phyloP scores from a whole-genome alignment of 1,140 invertebrate genomes.

The Hesperophylax magnus region DNA sequence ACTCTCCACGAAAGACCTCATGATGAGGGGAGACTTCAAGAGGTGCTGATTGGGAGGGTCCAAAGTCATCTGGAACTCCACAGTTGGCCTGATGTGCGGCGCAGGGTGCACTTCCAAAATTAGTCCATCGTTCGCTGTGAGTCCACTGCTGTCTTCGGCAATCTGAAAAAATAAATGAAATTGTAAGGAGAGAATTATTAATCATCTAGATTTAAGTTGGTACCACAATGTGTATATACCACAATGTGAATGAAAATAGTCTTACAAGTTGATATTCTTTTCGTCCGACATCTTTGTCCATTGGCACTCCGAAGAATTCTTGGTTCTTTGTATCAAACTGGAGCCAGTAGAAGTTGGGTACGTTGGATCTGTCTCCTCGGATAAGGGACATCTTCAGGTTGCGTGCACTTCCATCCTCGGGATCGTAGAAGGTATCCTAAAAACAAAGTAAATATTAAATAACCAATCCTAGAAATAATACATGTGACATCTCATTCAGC shows the following conservation, averaged over 20 bases:
- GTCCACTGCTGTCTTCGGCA: conserved; percentile 78
- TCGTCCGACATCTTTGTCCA: conserved; percentile 76
- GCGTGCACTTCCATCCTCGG: conserved; percentile 83
- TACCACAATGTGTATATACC: too few species aligned
- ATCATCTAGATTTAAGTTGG: too few species aligned
- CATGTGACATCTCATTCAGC: too few species aligned
- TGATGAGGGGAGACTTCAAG: conserved; percentile 76
- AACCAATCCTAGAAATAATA: too few species aligned
- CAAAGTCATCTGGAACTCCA: conserved; percentile 83
- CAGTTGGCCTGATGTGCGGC: conserved; percentile 70
- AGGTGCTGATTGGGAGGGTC: conserved; percentile 82
- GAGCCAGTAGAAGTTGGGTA: conserved; percentile 84
- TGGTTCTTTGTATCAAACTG: conserved; percentile 91
- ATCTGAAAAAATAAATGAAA: conserved; percentile 60
- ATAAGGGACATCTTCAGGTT: conserved; percentile 82
- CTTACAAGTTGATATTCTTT: conserved; percentile 83
- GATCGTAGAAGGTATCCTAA: conserved; percentile 92
- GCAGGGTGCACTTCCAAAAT: conserved; percentile 80
- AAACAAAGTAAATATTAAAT: conserved; percentile 27
- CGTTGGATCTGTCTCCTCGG: conserved; percentile 78
- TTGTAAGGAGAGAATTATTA: neutral
- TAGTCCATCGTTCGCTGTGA: conserved; percentile 83
- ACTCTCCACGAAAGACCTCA: conserved; percentile 85
- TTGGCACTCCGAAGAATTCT: conserved; percentile 90
- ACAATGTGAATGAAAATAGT: neutral